These are phyloP conservation scores for Bombus confusus DNA, from an alignment of 1,140 invertebrate species.

Conservation along the genomic window DNA sequence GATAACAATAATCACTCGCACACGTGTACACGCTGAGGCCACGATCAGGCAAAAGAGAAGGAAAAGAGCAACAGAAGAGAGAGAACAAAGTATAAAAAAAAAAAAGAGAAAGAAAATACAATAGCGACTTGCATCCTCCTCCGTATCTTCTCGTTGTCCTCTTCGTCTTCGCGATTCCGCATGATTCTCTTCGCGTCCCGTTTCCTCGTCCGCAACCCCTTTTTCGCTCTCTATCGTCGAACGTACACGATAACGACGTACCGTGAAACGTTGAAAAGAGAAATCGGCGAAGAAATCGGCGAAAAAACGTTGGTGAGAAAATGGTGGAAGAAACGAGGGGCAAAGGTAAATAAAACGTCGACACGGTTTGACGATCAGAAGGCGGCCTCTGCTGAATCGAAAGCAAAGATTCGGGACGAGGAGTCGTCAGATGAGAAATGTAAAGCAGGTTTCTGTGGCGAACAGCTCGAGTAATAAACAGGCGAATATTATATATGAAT, in stretches of 20 bases:
- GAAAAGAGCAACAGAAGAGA: too few species aligned
- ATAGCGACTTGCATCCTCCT: neutral
- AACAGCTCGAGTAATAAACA: neutral
- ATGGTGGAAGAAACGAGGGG: neutral
- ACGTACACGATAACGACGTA: conserved; percentile 54
- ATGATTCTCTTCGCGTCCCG: conserved; percentile 16
- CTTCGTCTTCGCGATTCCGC: conserved; percentile 10
- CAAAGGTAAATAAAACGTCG: conserved; percentile 28
- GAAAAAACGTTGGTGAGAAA: neutral
- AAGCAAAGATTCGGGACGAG: conserved; percentile 10
- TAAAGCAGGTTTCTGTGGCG: neutral
- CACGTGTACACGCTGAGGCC: neutral
- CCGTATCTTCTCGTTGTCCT: conserved; percentile 37
- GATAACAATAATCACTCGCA: neutral
- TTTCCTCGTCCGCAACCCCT: conserved; percentile 17
- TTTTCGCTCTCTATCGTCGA: conserved; percentile 48
- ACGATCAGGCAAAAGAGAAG: neutral
- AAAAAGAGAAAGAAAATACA: neutral
- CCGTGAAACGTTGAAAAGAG: conserved; percentile 25
- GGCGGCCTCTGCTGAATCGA: conserved; percentile 60
- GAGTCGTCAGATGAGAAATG: neutral
- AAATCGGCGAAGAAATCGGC: neutral
- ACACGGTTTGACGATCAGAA: conserved; percentile 53
- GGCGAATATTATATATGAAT: neutral
- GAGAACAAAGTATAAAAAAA: neutral